These are phyloP conservation scores for Philereme transversata DNA, from an alignment of 2,888 invertebrate species.

Conservation along the genomic window DNA sequence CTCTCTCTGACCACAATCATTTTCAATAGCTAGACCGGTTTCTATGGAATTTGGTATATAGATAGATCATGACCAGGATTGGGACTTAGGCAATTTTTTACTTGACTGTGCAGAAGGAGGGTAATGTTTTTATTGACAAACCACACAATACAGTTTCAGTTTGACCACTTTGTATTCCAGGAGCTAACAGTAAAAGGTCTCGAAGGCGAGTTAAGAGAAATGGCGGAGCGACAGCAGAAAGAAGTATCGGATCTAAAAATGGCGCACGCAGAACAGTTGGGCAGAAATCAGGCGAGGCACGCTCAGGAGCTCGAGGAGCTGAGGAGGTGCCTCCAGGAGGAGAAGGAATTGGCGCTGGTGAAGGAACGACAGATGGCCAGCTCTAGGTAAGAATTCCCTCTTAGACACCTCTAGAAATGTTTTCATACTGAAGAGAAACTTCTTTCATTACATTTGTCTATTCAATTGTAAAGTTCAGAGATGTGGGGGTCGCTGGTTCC, in stretches of 20 bases:
- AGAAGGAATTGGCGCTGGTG: conserved; percentile 69
- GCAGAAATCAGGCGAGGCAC: conserved; percentile 71
- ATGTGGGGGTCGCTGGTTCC: too few species aligned
- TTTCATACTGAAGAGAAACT: too few species aligned
- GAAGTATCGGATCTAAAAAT: conserved; percentile 83
- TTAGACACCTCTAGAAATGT: too few species aligned
- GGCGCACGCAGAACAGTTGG: conserved; percentile 68
- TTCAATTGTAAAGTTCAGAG: too few species aligned
- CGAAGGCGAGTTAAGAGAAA: conserved; percentile 92
- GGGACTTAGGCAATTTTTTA: too few species aligned
- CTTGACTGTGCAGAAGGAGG: too few species aligned
- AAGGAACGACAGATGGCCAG: conserved; percentile 76
- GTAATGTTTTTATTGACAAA: too few species aligned
- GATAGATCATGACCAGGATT: too few species aligned
- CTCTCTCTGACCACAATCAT: too few species aligned
- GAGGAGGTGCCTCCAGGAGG: conserved; percentile 81
- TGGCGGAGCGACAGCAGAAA: conserved; percentile 89
- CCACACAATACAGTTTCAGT: not conserved
- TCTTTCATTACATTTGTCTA: too few species aligned
- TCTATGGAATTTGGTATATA: too few species aligned
- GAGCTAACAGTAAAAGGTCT: conserved; percentile 94
- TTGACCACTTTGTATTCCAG: conserved; percentile 53
- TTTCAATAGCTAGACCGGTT: too few species aligned
- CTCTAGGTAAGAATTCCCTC: conserved; percentile 55
- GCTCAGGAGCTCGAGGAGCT: conserved; percentile 73